Evolutionary conservation across 2,888 invertebrate genomes (phyloP), one percentile per base, ranked within the genome.

Genomic region (Stenurella melanura): DNA sequence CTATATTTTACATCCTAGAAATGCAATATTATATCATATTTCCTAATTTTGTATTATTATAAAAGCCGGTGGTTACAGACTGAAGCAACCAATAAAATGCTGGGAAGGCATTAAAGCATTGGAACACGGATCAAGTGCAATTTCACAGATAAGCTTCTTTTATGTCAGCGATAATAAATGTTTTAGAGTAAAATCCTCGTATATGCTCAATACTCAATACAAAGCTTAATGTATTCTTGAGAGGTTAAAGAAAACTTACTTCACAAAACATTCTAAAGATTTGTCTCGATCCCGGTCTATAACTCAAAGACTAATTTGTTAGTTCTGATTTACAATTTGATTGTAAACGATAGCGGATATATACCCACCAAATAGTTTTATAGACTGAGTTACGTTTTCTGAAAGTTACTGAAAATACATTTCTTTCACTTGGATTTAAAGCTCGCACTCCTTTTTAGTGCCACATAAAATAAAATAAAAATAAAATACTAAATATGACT

Each of bases 61-160:
- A 60, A 60, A 60, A 42, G 42, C 42, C 42, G 30, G 63, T 21
- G 64, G 64, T 64, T 42, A 19, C 19, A 64, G 11, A 60, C 21
- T 12, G 15, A 30, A 2, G 9, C 70, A 18, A 18, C 70, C 18
- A 18, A 60, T 60, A 61, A 61, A 71, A 60, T 11, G 15, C n/a
- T 18, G 1, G 50, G 9, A 54, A 19, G 15, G 71, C 34, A 61
- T 50, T 71, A 61, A 42, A 61, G 57, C 71, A 71, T 50, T 61
- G n/a, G 34, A 61, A 61, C 26, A 61, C 12, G 61, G 50, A 60
- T 71, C 71, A 71, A 71, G 71, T 61, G 71, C 71, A 71, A 71
- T 71, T 71, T 61, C 71, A 61, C 61, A 71, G 61, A 71, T 60
- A 71, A 71, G 70, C 60, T 70, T 71, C 71, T 50, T 71, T 71